Evolutionary conservation across 2,113 vertebrate genomes (phyloP), one percentile per base, ranked within the genome.

Genomic region (Gadus macrocephalus): DNA sequence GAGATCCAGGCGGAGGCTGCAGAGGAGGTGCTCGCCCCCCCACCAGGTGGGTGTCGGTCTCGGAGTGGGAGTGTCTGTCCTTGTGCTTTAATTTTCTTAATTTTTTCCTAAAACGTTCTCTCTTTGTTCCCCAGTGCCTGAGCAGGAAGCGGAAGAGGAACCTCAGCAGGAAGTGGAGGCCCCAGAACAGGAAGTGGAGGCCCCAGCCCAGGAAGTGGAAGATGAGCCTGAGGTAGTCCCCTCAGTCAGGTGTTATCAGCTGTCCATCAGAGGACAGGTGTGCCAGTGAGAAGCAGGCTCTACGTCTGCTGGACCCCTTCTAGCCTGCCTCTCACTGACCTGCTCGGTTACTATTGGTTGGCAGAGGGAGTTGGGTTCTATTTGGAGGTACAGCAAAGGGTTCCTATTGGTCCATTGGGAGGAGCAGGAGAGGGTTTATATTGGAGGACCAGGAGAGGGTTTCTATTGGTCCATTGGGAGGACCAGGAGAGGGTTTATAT

Each of bases 11-110:
- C 64, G 42, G 67, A 42, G 56, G 80, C 62, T 20, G 81, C 67
- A 15, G 74, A 81, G 28, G 80, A 88, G 3, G 53, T 27, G 0
- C 17, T 56, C 53, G 78, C 72, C 6, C 58, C 81, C 16, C 68
- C 71, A 17, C 63, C 76, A 83, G 89, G 88, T 91, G 38, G 1
- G 49, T 55, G 28, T 35, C 17, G 63, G 55, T 35, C 19, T 9
- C 3, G 15, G 19, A 27, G 38, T 73, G 42, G 27, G 49, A 53
- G 49, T 55, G 66, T 25, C 31, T 35, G 4, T 35, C 31, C 31
- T 35, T 58, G 55, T 58, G n/a, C n/a, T 58, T 58, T 3, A 58
- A 2, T 58, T 58, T 58, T 58, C 14, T 15, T 16, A 16, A 16
- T 58, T 58, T 16, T n/a, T 17, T 58, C 16, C 55, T n/a, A 5